A percentile compares a stretch with the other conserved stretches of the same genome.
These are phyloP conservation scores for Synanthedon myopaeformis DNA, from an alignment of 2,888 invertebrate species.

Conservation along the genomic window DNA sequence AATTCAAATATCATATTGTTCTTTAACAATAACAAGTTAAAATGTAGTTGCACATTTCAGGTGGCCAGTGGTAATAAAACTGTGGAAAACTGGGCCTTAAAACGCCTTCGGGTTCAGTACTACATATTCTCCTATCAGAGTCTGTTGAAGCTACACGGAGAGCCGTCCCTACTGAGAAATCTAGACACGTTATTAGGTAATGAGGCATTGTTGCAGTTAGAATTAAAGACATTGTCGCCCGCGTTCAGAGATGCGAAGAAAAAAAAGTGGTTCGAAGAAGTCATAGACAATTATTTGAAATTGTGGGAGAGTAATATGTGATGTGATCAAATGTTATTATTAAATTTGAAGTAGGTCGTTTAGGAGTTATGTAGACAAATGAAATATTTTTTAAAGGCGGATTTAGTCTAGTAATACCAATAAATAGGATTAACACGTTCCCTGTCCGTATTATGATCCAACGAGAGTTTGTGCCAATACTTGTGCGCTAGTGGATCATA, in stretches of 20 bases:
- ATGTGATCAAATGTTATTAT: constrained; percentile 19
- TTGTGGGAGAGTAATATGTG: constrained; percentile 92
- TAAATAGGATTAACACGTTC: too few species aligned
- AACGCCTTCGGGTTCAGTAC: constrained; percentile 78
- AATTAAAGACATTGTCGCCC: constrained; percentile 82
- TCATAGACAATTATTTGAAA: constrained; percentile 89
- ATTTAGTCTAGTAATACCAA: too few species aligned
- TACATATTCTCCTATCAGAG: constrained; percentile 87
- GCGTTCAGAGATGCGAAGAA: constrained; percentile 81
- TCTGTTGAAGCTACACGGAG: constrained; percentile 84
- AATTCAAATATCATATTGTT: too few species aligned
- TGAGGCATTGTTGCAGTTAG: constrained; percentile 86
- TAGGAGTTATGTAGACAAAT: too few species aligned
- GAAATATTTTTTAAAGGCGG: too few species aligned
- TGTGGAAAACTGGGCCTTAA: constrained; percentile 81
- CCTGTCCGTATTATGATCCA: too few species aligned
- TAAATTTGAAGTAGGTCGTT: neutral
- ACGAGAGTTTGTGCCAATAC: too few species aligned
- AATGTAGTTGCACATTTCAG: constrained; percentile 20
- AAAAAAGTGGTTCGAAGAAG: constrained; percentile 87
- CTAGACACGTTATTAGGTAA: constrained; percentile 81
- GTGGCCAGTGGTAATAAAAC: constrained; percentile 84
- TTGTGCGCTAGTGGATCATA: too few species aligned
- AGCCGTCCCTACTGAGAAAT: constrained; percentile 75
- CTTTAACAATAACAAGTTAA: too few species aligned